phyloP scores from a whole-genome alignment of 2,888 invertebrate genomes.

The Pterobdella sp. region DNA sequence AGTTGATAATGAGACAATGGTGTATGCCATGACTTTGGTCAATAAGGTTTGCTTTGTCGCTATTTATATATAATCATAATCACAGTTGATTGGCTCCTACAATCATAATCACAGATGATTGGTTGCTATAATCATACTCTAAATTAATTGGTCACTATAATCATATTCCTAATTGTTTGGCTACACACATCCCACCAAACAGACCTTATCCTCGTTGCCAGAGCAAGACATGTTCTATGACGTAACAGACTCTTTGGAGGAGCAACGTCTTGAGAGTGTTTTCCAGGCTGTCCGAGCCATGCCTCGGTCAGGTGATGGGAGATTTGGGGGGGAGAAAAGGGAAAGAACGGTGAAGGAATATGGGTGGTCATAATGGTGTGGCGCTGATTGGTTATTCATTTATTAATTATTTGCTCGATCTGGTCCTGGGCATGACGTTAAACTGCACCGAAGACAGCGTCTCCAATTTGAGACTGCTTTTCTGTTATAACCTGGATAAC shows the following conservation, averaged over 20 bases:
- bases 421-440: too few species aligned
- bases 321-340: slow-evolving; percentile 35
- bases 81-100: too few species aligned
- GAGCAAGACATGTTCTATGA: slow-evolving; percentile 96
- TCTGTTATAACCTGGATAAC: too few species aligned
- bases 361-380: background rate
- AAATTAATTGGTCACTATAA: too few species aligned
- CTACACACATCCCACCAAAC: slow-evolving; percentile 1
- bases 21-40: slow-evolving; percentile 89
- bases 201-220: slow-evolving; percentile 77
- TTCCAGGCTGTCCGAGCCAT: slow-evolving; percentile 39
- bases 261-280: slow-evolving; percentile 58
- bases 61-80: too few species aligned
- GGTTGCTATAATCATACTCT: too few species aligned
- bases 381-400: background rate
- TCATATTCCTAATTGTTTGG: too few species aligned
- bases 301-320: slow-evolving; percentile 16
- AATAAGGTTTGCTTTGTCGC: slow-evolving; percentile 65
- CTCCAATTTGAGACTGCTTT: too few species aligned
- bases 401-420: too few species aligned
- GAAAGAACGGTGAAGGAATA: background rate
- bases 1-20: slow-evolving; percentile 88
- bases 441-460: too few species aligned
- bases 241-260: slow-evolving; percentile 87
- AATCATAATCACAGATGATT: too few species aligned